A percentile compares a stretch with the other conserved stretches of the same genome.
phyloP scores from a whole-genome alignment of 1,140 invertebrate genomes.

The Bicyclus anynana region DNA sequence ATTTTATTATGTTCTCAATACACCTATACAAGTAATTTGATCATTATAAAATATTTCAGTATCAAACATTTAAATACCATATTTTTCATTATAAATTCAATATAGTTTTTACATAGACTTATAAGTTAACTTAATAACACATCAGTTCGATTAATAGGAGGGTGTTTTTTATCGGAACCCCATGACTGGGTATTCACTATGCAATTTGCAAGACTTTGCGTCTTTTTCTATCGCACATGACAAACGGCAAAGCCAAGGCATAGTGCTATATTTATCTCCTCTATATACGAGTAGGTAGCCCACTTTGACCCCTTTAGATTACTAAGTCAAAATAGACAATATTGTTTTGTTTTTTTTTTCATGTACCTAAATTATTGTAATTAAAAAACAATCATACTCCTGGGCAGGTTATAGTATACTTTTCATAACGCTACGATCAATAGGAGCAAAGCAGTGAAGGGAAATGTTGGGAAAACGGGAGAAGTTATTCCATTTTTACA shows the following conservation, averaged over 20 bases:
- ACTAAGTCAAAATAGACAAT: no score
- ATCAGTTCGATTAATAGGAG: background rate
- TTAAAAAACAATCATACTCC: no score
- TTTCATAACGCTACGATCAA: no score
- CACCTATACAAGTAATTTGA: background rate
- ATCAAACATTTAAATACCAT: background rate
- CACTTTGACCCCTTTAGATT: no score
- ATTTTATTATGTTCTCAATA: background rate
- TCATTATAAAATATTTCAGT: background rate
- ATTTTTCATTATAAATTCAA: slow-evolving; percentile 1
- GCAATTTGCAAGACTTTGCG: background rate
- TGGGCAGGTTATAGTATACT: no score
- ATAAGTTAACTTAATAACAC: background rate
- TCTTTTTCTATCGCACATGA: background rate
- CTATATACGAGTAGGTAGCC: background rate
- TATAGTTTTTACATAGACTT: slow-evolving; percentile 3
- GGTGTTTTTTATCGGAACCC: background rate
- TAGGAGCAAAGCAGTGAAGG: no score
- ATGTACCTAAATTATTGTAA: no score
- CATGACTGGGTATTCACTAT: background rate
- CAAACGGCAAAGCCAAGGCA: background rate
- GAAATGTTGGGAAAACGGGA: no score
- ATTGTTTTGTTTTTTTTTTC: no score
- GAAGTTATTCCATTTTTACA: no score
- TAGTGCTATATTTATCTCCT: background rate